These are phyloP conservation scores for Champsocephalus gunnari DNA, from an alignment of 2,797 vertebrate genomes.

Conservation along the genomic window DNA sequence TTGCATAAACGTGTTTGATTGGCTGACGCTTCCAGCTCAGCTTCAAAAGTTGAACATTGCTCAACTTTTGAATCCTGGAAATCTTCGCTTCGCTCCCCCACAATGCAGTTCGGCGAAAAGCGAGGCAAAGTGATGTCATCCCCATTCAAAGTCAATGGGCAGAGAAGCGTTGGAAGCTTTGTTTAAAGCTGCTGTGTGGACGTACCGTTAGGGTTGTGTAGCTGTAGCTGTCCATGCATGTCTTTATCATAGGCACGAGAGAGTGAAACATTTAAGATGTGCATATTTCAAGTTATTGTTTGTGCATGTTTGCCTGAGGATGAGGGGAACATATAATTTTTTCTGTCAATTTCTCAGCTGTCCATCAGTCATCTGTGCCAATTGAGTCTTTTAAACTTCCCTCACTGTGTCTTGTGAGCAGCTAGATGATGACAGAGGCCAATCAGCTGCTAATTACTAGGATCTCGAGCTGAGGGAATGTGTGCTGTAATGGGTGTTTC, in stretches of 20 bases:
- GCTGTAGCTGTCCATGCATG: slow-evolving; percentile 42
- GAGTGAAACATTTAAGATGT: slow-evolving; percentile 35
- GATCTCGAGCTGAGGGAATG: slow-evolving; percentile 58
- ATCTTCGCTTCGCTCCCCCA: no score
- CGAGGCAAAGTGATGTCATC: no score
- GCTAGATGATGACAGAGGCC: slow-evolving; percentile 72
- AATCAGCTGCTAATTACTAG: slow-evolving; percentile 74
- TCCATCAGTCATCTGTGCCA: slow-evolving; percentile 74
- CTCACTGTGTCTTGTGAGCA: slow-evolving; percentile 46
- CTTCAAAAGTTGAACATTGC: no score
- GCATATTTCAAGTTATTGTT: slow-evolving; percentile 33
- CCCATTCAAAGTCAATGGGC: no score
- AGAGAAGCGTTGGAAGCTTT: no score
- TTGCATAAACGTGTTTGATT: no score
- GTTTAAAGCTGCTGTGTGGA: no score
- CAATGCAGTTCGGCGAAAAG: no score
- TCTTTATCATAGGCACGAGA: slow-evolving; percentile 20
- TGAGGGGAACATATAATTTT: no score
- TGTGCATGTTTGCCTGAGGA: slow-evolving; percentile 3
- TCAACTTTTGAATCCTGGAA: no score
- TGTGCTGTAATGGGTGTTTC: slow-evolving; percentile 47
- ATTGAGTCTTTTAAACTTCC: slow-evolving; percentile 78
- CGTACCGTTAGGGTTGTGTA: slow-evolving; percentile 25
- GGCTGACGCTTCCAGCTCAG: no score
- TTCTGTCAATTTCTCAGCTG: no score